Evolutionary conservation across 2,888 invertebrate species (phyloP).

Genomic region (Pseudanteris insignis): DNA sequence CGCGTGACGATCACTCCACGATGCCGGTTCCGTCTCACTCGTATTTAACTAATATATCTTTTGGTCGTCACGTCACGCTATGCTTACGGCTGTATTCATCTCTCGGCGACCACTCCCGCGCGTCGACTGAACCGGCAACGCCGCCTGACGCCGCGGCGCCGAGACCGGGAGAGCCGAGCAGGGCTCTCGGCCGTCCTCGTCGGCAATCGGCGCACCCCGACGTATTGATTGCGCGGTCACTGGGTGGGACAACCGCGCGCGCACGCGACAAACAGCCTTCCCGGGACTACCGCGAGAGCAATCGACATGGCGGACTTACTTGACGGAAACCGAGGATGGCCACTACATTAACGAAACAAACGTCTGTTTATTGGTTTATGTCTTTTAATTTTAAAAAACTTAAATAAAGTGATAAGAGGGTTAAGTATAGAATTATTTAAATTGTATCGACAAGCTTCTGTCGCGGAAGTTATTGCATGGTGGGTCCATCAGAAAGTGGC

Average conservation of each 20-base stretch:
- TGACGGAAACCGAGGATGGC: not conserved
- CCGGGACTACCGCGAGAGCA: constrained; percentile 35
- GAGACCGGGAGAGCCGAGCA: constrained; percentile 58
- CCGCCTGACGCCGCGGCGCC: constrained; percentile 56
- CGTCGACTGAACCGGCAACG: constrained; percentile 65
- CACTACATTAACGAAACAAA: not conserved
- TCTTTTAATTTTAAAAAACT: too few species aligned
- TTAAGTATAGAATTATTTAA: constrained; percentile 4
- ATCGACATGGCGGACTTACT: constrained; percentile 43
- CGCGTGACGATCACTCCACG: constrained; percentile 1
- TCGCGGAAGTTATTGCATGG: too few species aligned
- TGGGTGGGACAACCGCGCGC: too few species aligned
- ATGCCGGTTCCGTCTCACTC: constrained; percentile 48
- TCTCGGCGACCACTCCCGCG: constrained; percentile 66
- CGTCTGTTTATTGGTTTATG: too few species aligned
- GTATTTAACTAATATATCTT: constrained; percentile 48
- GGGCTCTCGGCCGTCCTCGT: constrained; percentile 46
- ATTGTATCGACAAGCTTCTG: too few species aligned
- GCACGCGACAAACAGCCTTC: constrained; percentile 47
- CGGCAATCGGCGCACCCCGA: constrained; percentile 56
- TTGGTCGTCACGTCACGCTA: constrained; percentile 51
- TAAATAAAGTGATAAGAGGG: constrained; percentile 2
- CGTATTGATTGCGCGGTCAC: constrained; percentile 66
- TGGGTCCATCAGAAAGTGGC: too few species aligned
- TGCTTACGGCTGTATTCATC: constrained; percentile 61